These are phyloP conservation scores for Naso thynnoides DNA, from an alignment of 2,797 vertebrate species.

Conservation along the genomic window DNA sequence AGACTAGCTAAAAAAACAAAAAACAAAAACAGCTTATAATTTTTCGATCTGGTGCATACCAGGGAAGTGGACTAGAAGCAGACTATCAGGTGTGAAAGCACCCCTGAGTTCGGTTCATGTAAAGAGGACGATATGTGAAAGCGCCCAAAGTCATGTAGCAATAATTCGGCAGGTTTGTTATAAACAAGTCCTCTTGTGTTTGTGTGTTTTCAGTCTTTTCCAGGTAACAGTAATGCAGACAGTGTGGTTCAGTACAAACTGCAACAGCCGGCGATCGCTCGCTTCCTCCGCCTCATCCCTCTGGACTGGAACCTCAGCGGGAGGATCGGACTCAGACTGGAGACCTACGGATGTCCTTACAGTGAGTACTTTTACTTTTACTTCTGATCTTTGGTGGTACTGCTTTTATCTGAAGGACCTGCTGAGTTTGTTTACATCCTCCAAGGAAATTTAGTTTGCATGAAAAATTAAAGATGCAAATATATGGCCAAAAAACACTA, in stretches of 20 bases:
- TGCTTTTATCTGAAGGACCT: not conserved
- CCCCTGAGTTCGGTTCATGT: no score
- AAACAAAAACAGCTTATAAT: no score
- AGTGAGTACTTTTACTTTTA: slow-evolving; percentile 83
- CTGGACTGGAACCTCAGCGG: slow-evolving; percentile 93
- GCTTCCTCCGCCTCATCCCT: slow-evolving; percentile 91
- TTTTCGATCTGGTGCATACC: no score
- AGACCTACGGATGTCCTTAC: slow-evolving; percentile 92
- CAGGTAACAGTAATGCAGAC: slow-evolving; percentile 94
- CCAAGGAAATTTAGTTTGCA: not conserved
- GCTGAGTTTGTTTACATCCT: not conserved
- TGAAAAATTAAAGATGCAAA: not conserved
- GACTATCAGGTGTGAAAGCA: no score
- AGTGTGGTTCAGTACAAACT: slow-evolving; percentile 93
- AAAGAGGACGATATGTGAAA: no score
- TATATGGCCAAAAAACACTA: no score
- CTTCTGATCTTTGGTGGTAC: not conserved
- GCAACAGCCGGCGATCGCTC: slow-evolving; percentile 90
- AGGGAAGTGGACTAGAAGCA: no score
- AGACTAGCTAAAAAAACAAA: no score
- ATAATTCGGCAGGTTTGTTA: no score
- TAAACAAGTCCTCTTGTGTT: slow-evolving; percentile 72
- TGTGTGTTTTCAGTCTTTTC: slow-evolving; percentile 38
- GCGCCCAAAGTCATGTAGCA: no score
- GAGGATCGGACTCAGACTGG: slow-evolving; percentile 93